Conservation (phyloP, 1,140 invertebrate genomes). For the Temnothorax longispinosus region DNA sequence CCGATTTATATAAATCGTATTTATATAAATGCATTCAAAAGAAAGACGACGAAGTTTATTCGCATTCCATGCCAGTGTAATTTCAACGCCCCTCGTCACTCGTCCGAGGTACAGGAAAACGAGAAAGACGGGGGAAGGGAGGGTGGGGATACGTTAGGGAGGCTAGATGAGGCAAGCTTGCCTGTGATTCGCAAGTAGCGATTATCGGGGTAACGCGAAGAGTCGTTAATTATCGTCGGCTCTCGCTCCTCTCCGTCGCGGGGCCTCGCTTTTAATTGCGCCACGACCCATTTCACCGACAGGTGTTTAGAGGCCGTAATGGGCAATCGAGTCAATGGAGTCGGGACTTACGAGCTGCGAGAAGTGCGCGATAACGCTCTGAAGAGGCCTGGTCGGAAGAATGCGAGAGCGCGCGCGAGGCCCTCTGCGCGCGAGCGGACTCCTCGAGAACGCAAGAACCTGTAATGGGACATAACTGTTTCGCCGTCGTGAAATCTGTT, state of each 20-base stretch:
- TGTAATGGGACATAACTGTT: constrained; percentile 75
- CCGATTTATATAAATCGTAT: neutral
- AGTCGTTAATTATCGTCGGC: constrained; percentile 78
- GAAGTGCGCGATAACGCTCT: constrained; percentile 51
- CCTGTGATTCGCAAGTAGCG: constrained; percentile 76
- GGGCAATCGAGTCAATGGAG: constrained; percentile 54
- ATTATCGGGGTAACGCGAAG: constrained; percentile 75
- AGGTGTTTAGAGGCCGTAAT: constrained; percentile 76
- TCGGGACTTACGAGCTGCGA: constrained; percentile 45
- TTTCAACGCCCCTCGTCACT: constrained; percentile 25
- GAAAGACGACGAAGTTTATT: constrained; percentile 25
- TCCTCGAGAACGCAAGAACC: constrained; percentile 60
- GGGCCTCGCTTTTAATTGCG: constrained; percentile 71
- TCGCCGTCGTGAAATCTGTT: constrained; percentile 70
- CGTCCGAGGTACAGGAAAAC: neutral
- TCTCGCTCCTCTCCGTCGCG: constrained; percentile 55
- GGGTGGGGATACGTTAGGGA: neutral
- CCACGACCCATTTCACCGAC: constrained; percentile 77
- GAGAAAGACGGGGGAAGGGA: neutral
- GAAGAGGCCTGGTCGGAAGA: constrained; percentile 47
- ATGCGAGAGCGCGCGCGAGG: neutral
- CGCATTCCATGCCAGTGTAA: constrained; percentile 8
- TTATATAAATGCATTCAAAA: neutral
- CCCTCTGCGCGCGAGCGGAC: neutral
- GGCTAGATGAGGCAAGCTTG: constrained; percentile 37